These are phyloP conservation scores for Drosophila mercatorum DNA, from an alignment of 2,888 invertebrate species.

Conservation along the genomic window DNA sequence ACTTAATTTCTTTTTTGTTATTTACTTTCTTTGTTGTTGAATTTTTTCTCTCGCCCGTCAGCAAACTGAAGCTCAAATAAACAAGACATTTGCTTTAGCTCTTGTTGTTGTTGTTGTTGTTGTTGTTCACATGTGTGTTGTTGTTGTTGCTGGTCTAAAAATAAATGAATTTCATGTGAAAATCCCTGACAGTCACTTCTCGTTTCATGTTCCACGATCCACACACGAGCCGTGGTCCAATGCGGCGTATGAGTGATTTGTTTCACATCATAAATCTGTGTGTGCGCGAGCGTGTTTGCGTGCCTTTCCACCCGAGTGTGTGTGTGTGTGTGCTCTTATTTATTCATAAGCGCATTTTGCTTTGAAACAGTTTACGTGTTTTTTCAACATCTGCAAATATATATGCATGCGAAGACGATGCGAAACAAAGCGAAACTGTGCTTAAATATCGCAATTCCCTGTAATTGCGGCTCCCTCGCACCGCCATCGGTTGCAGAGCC, in stretches of 20 bases:
- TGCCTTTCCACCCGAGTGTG: constrained; percentile 27
- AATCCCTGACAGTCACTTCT: constrained; percentile 60
- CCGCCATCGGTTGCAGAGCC: neutral
- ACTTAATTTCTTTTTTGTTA: constrained; percentile 70
- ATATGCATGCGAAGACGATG: constrained; percentile 15
- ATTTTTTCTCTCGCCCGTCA: constrained; percentile 19
- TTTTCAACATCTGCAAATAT: constrained; percentile 47
- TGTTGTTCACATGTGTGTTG: constrained; percentile 30
- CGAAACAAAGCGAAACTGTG: constrained; percentile 29
- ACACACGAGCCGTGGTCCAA: constrained; percentile 31
- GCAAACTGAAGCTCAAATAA: constrained; percentile 58
- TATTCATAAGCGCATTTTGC: constrained; percentile 67
- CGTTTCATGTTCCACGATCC: constrained; percentile 45
- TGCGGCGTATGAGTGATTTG: constrained; percentile 62
- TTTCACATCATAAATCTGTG: constrained; percentile 54
- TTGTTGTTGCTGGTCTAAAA: constrained; percentile 35
- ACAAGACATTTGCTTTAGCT: constrained; percentile 54
- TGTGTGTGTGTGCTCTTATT: constrained; percentile 45
- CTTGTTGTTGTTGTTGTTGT: constrained; percentile 4
- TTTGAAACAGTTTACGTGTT: constrained; percentile 47
- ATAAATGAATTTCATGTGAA: constrained; percentile 48
- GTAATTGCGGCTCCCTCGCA: constrained; percentile 32
- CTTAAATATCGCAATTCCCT: constrained; percentile 41
- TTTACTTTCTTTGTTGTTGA: constrained; percentile 27
- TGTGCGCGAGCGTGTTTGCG: constrained; percentile 42